Evolutionary conservation across 37 sponge, comb jelly and placozoan species (phyloP), one percentile per base, ranked within the genome.

Genomic region (Cladorhizidae sp.): DNA sequence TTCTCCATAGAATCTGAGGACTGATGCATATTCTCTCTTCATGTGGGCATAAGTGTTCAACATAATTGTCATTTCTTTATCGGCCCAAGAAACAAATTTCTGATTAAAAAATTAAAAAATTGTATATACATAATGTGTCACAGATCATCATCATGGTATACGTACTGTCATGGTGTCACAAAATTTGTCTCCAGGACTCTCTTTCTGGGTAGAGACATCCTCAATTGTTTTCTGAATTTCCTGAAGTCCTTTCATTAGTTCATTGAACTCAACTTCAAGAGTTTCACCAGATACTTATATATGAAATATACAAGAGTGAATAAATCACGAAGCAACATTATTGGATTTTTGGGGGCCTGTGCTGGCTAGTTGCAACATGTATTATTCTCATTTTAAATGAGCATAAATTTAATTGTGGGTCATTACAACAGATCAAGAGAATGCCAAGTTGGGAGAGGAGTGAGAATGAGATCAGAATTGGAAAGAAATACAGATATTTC

Each of bases 261-360:
- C 94, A 41, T 70, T 71, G 29, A 93, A 32, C 61, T 93, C 94
- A 31, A 64, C 67, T 37, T 89, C 87, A 62, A 93, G 58, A 22
- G 94, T 93, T 63, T 89, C 71, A 29, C 86, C 85, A 45, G 94
- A 93, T 43, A 93, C 94, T 93, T 54, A 17, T n/a, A n/a, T n/a
- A n/a, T n/a, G n/a, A n/a, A n/a, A n/a, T n/a, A n/a, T n/a, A n/a
- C n/a, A n/a, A n/a, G n/a, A n/a, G n/a, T n/a, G n/a, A n/a, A n/a
- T n/a, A n/a, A n/a, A n/a, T n/a, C n/a, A n/a, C n/a, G n/a, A n/a
- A n/a, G n/a, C n/a, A n/a, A n/a, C n/a, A n/a, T n/a, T n/a, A n/a
- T n/a, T n/a, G n/a, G n/a, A n/a, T n/a, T n/a, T n/a, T n/a, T n/a
- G n/a, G n/a, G n/a, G n/a, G n/a, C n/a, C n/a, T n/a, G n/a, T n/a